A percentile compares a stretch with the other conserved stretches of the same genome.
phyloP scores from a whole-genome alignment of 2,797 vertebrate species.

The Gallinago nigripennis region DNA sequence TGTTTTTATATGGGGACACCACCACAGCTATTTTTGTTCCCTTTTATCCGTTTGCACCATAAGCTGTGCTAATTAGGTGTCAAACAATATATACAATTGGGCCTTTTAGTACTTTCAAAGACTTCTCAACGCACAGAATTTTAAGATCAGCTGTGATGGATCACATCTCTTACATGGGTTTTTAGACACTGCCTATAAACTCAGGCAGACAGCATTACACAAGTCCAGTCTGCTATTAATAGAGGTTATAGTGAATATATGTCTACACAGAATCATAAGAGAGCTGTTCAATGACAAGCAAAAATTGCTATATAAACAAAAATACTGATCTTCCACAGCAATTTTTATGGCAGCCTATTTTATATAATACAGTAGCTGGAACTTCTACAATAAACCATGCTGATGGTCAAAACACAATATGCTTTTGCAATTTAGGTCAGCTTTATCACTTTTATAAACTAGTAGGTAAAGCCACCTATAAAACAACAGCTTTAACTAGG shows the following conservation, averaged over 20 bases:
- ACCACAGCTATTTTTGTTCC: not conserved
- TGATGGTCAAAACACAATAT: not conserved
- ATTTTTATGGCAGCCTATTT: not conserved
- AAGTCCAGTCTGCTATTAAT: not conserved
- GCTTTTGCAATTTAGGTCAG: conserved; percentile 34
- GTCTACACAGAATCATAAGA: not conserved
- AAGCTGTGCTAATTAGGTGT: not conserved
- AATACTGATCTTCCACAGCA: not conserved
- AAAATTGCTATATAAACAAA: not conserved
- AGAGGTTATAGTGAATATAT: not conserved
- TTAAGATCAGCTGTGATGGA: not conserved
- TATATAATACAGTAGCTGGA: not conserved
- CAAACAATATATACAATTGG: not conserved
- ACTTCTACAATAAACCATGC: not conserved
- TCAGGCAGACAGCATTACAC: not conserved
- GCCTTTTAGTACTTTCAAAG: not conserved
- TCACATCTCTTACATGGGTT: not conserved
- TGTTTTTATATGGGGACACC: not conserved
- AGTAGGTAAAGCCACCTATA: conserved; percentile 9
- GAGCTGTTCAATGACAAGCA: not conserved
- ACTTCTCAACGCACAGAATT: not conserved
- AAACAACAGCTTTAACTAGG: conserved; percentile 43
- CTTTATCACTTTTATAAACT: conserved; percentile 26
- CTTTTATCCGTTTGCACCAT: not conserved
- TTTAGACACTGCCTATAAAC: not conserved